Percentiles rank a stretch among this genome's conserved stretches.
These are phyloP conservation scores for Phaethon lepturus DNA, from an alignment of 2,113 vertebrate species.

Conservation along the genomic window DNA sequence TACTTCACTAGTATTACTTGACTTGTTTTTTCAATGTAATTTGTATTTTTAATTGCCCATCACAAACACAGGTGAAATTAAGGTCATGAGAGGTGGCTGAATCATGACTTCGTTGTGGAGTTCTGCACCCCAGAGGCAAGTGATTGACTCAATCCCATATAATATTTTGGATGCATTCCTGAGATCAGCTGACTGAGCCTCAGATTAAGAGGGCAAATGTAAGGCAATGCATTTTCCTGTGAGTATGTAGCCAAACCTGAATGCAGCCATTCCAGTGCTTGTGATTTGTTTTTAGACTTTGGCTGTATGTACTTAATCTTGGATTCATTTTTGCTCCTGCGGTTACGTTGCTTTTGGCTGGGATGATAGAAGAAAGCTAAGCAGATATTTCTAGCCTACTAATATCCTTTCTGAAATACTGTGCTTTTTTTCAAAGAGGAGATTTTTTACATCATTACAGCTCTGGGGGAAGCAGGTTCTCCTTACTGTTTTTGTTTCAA, in stretches of 20 bases:
- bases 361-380: neutral
- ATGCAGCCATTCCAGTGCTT: neutral
- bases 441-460: neutral
- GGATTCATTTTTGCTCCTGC: neutral
- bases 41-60: neutral
- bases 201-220: neutral
- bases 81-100: neutral
- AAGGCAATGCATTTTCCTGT: neutral
- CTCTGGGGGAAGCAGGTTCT: neutral
- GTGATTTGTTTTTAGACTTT: neutral
- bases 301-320: rapidly evolving
- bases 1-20: neutral
- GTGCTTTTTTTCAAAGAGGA: neutral
- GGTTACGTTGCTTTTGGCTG: neutral
- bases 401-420: neutral
- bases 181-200: neutral
- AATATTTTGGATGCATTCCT: constrained; percentile 19
- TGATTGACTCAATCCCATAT: neutral
- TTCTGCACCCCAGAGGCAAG: neutral
- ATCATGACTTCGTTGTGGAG: neutral
- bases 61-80: neutral
- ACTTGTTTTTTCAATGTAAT: neutral
- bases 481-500: neutral
- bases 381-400: neutral
- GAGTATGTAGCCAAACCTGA: neutral